phyloP scores from a whole-genome alignment of 2,797 vertebrate genomes.

The Echeneis naucrates region DNA sequence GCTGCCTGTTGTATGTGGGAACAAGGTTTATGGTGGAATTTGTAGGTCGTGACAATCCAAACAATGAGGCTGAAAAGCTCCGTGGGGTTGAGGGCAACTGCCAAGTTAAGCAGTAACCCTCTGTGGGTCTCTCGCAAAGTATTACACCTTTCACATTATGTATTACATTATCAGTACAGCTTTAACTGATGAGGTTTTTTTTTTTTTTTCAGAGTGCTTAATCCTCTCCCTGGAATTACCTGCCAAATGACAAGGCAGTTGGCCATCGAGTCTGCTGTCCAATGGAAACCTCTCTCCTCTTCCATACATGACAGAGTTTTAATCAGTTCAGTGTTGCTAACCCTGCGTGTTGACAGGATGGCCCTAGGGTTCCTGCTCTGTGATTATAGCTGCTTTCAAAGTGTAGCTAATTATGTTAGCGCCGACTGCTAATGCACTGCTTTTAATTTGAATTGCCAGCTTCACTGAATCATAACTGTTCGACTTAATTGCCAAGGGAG shows the following conservation, averaged over 20 bases:
- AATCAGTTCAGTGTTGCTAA: slow-evolving; percentile 56
- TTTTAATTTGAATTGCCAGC: slow-evolving; percentile 72
- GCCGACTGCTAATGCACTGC: slow-evolving; percentile 58
- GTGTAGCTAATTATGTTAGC: slow-evolving; percentile 68
- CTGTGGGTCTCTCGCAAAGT: background rate
- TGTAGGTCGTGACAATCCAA: background rate
- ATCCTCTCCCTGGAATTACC: slow-evolving; percentile 17
- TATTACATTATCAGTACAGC: background rate
- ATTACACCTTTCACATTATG: background rate
- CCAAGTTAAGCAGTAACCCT: background rate
- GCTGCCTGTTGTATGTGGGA: background rate
- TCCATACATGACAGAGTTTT: slow-evolving; percentile 59
- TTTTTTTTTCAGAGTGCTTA: background rate
- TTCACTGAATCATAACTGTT: slow-evolving; percentile 66
- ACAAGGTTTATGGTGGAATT: background rate
- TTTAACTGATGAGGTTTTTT: slow-evolving; percentile 10
- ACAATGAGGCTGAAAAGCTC: background rate
- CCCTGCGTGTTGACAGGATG: slow-evolving; percentile 35
- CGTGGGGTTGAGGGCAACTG: background rate
- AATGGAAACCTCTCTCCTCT: slow-evolving; percentile 25
- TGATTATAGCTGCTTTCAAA: slow-evolving; percentile 62
- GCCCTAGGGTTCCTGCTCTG: slow-evolving; percentile 49
- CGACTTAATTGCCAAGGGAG: slow-evolving; percentile 58
- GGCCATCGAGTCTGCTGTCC: slow-evolving; percentile 14
- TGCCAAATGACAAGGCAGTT: slow-evolving; percentile 27